phyloP scores from a whole-genome alignment of 2,797 vertebrate species.

The Dryobates pubescens region DNA sequence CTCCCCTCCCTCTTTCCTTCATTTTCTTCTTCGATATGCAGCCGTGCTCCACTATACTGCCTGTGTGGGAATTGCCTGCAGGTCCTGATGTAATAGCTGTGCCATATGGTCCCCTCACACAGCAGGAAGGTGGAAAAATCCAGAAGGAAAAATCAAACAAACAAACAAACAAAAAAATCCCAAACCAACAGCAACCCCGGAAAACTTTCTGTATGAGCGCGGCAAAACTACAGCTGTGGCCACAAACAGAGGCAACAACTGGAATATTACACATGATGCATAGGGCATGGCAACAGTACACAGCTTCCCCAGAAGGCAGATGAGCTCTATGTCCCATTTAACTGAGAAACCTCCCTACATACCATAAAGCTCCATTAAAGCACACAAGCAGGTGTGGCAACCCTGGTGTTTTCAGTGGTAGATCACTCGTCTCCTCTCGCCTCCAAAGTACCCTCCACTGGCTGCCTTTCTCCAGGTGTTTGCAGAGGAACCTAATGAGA shows the following conservation, averaged over 20 bases:
- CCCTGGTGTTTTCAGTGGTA: constrained; percentile 2
- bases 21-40: background rate
- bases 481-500: background rate
- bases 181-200: background rate
- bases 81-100: constrained; percentile 21
- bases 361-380: background rate
- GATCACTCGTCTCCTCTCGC: background rate
- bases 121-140: constrained; percentile 51
- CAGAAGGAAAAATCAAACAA: background rate
- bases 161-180: background rate
- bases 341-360: background rate
- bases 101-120: constrained; percentile 48
- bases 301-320: constrained; percentile 46
- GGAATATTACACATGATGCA: background rate
- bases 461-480: constrained; percentile 49
- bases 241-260: constrained; percentile 57
- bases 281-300: background rate
- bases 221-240: constrained; percentile 45
- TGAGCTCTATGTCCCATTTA: constrained; percentile 58
- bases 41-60: background rate
- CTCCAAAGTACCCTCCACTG: constrained; percentile 16
- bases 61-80: constrained; percentile 44
- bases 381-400: constrained; percentile 2
- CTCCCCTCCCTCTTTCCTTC: background rate
- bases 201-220: constrained; percentile 46